A percentile compares a stretch with the other conserved stretches of the same genome.
phyloP scores from a whole-genome alignment of 2,797 vertebrate genomes.

The Dryobates pubescens region DNA sequence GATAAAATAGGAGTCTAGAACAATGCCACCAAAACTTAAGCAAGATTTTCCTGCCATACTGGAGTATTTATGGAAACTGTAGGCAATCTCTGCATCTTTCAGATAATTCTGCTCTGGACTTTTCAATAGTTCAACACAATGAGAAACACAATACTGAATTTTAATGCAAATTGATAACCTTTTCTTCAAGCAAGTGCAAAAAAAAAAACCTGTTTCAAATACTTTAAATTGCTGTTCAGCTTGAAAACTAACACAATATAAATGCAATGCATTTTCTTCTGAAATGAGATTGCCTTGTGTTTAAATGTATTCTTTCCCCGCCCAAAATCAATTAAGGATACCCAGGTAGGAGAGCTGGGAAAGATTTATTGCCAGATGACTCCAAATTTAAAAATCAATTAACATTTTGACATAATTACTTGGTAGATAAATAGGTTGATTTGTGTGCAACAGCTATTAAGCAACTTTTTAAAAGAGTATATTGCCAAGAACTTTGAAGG shows the following conservation, averaged over 20 bases:
- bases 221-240: constrained; percentile 34
- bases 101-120: background rate
- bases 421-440: background rate
- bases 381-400: constrained; percentile 29
- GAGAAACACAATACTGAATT: constrained; percentile 29
- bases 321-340: constrained; percentile 47
- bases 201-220: constrained; percentile 7
- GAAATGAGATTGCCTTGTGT: constrained; percentile 37
- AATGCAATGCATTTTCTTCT: constrained; percentile 48
- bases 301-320: constrained; percentile 31
- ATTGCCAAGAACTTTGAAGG: background rate
- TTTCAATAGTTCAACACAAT: constrained; percentile 20
- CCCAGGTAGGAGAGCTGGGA: background rate
- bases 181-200: constrained; percentile 20
- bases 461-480: background rate
- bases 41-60: background rate
- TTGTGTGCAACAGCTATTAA: background rate
- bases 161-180: constrained; percentile 19
- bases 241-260: constrained; percentile 20
- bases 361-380: constrained; percentile 10
- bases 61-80: background rate
- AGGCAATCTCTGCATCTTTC: background rate
- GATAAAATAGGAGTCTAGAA: background rate
- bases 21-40: background rate
- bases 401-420: constrained; percentile 35